Conservation (phyloP, 2,113 vertebrate species). For the Microtus montanus region DNA sequence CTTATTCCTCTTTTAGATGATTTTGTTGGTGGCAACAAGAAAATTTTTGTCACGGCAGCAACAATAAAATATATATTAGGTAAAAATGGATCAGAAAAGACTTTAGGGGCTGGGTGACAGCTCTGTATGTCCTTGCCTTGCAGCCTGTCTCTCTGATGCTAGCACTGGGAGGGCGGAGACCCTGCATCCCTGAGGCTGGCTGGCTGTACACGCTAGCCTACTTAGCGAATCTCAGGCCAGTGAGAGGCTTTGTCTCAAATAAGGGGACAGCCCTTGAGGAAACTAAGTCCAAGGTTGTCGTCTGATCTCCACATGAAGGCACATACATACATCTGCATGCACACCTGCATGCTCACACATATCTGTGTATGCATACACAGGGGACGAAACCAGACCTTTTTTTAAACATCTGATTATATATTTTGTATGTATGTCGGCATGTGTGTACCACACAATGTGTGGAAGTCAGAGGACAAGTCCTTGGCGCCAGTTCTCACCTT, state of each 20-base stretch:
- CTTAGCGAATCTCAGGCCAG: not conserved
- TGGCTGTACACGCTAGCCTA: not conserved
- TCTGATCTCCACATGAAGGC: not conserved
- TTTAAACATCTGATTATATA: not conserved
- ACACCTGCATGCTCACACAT: not conserved
- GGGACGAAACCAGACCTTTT: not conserved
- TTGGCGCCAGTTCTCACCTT: not conserved
- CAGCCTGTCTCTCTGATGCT: not conserved
- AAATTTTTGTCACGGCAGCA: not conserved
- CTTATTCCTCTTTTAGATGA: not conserved
- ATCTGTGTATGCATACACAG: not conserved
- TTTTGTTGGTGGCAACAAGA: not conserved
- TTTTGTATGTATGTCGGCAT: not conserved
- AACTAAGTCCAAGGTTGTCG: not conserved
- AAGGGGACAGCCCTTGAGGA: not conserved
- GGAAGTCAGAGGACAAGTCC: not conserved
- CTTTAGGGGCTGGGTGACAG: not conserved
- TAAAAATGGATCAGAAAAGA: not conserved
- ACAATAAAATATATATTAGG: not conserved
- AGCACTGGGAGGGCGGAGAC: not conserved
- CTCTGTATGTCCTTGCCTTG: not conserved
- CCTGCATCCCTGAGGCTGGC: not conserved
- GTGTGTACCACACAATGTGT: not conserved
- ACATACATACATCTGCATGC: not conserved
- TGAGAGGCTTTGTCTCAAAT: not conserved